These are phyloP conservation scores for Leptopterna dolabrata DNA, from an alignment of 2,888 invertebrate species.

Conservation along the genomic window DNA sequence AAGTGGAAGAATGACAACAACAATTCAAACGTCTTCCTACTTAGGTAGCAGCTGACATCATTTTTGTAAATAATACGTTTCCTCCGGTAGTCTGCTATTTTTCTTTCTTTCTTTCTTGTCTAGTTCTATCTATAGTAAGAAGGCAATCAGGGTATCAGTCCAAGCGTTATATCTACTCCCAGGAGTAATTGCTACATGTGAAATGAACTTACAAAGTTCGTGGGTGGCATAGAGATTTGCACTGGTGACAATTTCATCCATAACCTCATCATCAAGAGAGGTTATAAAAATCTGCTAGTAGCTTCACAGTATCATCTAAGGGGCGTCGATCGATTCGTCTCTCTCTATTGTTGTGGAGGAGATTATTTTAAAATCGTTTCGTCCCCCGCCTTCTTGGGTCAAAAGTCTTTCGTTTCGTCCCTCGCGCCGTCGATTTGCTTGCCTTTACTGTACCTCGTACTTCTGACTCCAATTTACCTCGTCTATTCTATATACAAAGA, in stretches of 20 bases:
- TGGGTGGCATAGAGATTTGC: not conserved
- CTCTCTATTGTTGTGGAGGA: too few relatives aligned
- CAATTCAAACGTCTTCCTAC: conserved; percentile 9
- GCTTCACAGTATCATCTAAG: not conserved
- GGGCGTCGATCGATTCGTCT: too few relatives aligned
- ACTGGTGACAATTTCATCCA: not conserved
- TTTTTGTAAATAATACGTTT: not conserved
- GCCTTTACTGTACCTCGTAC: too few relatives aligned
- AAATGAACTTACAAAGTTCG: not conserved
- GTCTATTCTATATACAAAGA: too few relatives aligned
- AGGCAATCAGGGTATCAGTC: not conserved
- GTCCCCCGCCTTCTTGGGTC: too few relatives aligned
- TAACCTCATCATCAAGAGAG: not conserved
- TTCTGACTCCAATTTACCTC: too few relatives aligned
- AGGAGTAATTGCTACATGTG: not conserved
- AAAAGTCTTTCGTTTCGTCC: too few relatives aligned
- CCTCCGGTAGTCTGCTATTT: not conserved
- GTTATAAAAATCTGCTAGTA: not conserved
- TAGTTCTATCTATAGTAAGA: not conserved
- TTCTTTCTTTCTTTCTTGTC: not conserved
- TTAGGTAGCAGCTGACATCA: not conserved
- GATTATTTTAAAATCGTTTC: too few relatives aligned
- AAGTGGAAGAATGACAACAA: conserved; percentile 6
- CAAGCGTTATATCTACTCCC: not conserved
- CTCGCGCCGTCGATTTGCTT: too few relatives aligned